Base-by-base conservation (phyloP, 2,113 vertebrate species). In the Rattus rattus region DNA sequence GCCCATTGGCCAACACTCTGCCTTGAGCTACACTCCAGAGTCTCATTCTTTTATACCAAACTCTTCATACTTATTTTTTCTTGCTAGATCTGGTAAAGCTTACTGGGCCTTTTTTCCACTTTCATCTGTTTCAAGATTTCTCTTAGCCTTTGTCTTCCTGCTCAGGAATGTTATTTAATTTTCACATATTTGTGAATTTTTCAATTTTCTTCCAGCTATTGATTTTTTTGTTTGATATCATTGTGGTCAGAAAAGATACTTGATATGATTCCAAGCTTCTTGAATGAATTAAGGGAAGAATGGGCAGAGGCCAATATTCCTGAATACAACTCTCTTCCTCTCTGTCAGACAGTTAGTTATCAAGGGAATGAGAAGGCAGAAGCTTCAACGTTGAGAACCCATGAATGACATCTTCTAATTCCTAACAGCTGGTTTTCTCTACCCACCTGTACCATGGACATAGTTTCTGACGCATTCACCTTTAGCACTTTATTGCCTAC, bases 171-270 rank as follows among this genome's bases (percentile, higher is more conserved):
- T 33, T 89, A n/a, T 84, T 84, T 67, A 81, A 83, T 91, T 75
- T 94, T 67, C 26, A 91, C 19, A 54, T 83, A 92, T 39, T 94
- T 88, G n/a, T 87, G 22, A 90, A 49, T 47, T 91, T 94, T 81
- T 91, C n/a, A 49, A 67, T 94, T 80, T 93, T 96, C 63, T n/a
- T 96, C 54, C 72, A 81, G 28, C 73, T 81, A 56, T 24, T 93
- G 22, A 81, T 67, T 94, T 96, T 87, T 75, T 75, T 30, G 67
- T 49, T 73, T 81, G 47, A 81, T 81, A 59, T 5, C 54, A 87
- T 4, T 86, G 22, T 73, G 17, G 47, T 94, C 28, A 87, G n/a
- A 94, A 67, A 67, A 67, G 56, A 65, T 39, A 73, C 12, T 91
- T 90, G 36, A 93, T 65, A 54, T 75, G 12, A 56, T 47, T 91